Evolutionary conservation across 2,888 invertebrate genomes (phyloP), one percentile per base, ranked within the genome.

Genomic region (Emmelina monodactyla): DNA sequence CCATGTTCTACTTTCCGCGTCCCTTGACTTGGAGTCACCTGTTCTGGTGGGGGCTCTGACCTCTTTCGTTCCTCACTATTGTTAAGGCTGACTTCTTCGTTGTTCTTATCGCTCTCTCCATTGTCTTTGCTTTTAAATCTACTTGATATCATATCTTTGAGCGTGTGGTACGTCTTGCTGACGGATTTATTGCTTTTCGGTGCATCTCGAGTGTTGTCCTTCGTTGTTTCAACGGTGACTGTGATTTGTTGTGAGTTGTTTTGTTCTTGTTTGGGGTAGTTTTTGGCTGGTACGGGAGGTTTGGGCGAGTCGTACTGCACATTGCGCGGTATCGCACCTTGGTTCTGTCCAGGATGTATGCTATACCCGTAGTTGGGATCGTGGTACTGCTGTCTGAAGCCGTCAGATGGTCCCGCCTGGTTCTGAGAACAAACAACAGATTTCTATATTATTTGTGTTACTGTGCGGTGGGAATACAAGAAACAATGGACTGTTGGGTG

Each of bases 71-170:
- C 87, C 43, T 86, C 87, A 34, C 84, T 79, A 44, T 87, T 88
- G 55, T 87, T 87, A 34, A 87, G 61, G 47, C 82, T 69, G 1
- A 68, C 54, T 46, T 81, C 78, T 28, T 84, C 84, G 35, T 66
- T 69, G 28, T 56, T 62, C 39, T 71, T 80, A 15, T 84, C 84
- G 36, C 73, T 80, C 14, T 85, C 85, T 52, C 67, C 79, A 30
- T 66, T 84, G 15, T 81, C 80, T 57, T 83, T 85, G 48, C 82
- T 85, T 51, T 88, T 88, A 61, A 91, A 91, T 52, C 88, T 85
- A 60, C 88, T 89, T 14, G 90, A 90, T 55, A 91, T 89, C 82
- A 91, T 88, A 53, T 91, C 91, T 76, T 90, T 91, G 41, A 91
- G 83, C 3, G 91, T 89, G 59, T 91, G 88, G 55, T 91, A 91